A percentile compares a stretch with the other conserved stretches of the same genome.
These are phyloP conservation scores for Plecturocebus donacophilus DNA, from an alignment of 2,113 vertebrate species.

Conservation along the genomic window DNA sequence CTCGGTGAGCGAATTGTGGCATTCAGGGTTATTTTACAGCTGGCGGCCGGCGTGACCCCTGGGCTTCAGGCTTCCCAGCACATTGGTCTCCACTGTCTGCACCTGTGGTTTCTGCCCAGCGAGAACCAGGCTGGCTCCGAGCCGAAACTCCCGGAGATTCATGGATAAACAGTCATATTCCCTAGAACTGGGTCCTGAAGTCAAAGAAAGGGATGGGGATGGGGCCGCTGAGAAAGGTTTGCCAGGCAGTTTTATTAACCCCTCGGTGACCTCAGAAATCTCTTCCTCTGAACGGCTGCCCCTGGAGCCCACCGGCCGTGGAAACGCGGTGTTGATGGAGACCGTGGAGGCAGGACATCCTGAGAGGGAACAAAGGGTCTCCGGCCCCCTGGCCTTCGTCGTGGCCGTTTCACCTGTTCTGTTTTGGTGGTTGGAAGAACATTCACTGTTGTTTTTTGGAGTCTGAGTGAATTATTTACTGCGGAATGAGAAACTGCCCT, in stretches of 20 bases:
- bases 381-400: accelerated
- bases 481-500: not conserved
- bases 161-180: not conserved
- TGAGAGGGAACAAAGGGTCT: too few species aligned
- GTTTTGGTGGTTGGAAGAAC: not conserved
- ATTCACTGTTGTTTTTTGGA: not conserved
- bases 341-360: accelerated
- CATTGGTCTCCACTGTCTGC: not conserved
- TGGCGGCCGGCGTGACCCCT: accelerated
- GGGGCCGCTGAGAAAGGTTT: not conserved
- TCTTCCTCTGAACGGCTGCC: not conserved
- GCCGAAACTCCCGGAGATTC: not conserved
- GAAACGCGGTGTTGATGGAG: not conserved
- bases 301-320: accelerated
- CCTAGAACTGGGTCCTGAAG: not conserved
- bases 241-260: not conserved
- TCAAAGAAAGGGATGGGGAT: not conserved
- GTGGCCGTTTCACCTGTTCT: accelerated
- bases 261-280: not conserved
- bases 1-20: accelerated
- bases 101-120: not conserved
- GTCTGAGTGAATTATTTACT: not conserved
- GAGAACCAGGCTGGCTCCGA: not conserved
- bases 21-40: accelerated
- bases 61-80: accelerated